phyloP scores from a whole-genome alignment of 64 coral and sea anemone genomes.

The Pocillopora damicornis region DNA sequence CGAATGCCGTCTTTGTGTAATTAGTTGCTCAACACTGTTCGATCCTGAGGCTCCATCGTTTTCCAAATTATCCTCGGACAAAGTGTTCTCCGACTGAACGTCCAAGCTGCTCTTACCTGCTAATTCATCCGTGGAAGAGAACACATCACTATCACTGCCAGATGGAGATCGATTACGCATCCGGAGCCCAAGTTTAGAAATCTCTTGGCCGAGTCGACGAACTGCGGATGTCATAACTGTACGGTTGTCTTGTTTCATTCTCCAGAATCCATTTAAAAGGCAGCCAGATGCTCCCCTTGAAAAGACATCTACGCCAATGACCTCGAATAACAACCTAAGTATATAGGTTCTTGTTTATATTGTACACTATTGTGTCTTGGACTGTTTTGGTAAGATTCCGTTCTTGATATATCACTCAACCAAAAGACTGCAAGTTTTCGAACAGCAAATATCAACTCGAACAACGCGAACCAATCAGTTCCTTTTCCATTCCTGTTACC shows the following conservation, averaged over 20 bases:
- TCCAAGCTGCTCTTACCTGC: background rate
- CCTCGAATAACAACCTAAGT: conserved; percentile 16
- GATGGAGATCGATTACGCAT: conserved; percentile 32
- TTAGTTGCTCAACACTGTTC: background rate
- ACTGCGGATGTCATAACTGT: conserved; percentile 32
- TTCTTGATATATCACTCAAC: background rate
- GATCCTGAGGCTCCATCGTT: background rate
- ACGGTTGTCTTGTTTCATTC: conserved; percentile 25
- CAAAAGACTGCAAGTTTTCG: background rate
- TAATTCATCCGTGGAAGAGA: conserved; percentile 35
- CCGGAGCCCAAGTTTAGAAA: conserved; percentile 36
- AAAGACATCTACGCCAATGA: background rate
- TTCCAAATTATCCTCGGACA: conserved; percentile 4
- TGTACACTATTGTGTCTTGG: conserved; percentile 10
- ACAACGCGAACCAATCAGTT: background rate
- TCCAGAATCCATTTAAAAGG: background rate
- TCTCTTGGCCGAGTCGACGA: conserved; percentile 33
- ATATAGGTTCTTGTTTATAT: conserved; percentile 36
- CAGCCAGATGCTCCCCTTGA: background rate
- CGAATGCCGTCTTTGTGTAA: conserved; percentile 44
- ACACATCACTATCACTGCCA: conserved; percentile 34
- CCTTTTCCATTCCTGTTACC: conserved; percentile 1
- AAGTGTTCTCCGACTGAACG: background rate
- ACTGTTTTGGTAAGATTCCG: conserved; percentile 26
- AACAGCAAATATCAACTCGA: background rate